These are phyloP conservation scores for Melanerpes formicivorus DNA, from an alignment of 2,113 vertebrate species.

Conservation along the genomic window DNA sequence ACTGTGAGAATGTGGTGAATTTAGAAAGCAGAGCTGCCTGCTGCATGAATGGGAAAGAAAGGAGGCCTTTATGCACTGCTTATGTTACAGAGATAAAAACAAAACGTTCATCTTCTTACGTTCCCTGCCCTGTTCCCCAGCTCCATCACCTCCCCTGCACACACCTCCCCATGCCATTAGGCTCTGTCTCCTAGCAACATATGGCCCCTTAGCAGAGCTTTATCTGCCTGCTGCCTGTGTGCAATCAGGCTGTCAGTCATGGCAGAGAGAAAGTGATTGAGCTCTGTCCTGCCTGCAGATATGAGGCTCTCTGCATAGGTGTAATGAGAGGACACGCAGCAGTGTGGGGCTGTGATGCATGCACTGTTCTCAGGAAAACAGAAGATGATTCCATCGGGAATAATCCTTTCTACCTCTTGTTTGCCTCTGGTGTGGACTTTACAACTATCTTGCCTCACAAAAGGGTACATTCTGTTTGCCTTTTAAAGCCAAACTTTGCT, in stretches of 20 bases:
- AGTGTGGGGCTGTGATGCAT: neutral
- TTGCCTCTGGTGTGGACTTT: neutral
- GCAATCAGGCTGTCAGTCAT: conserved; percentile 51
- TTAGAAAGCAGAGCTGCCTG: neutral
- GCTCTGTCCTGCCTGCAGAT: conserved; percentile 35
- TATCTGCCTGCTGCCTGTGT: conserved; percentile 28
- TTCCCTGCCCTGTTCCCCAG: neutral
- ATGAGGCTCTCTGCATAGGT: neutral
- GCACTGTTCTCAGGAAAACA: neutral
- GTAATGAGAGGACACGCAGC: neutral
- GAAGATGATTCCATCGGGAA: neutral
- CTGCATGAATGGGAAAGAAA: neutral
- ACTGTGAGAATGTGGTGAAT: fast-evolving
- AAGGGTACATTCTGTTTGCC: neutral
- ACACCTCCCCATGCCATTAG: conserved; percentile 45
- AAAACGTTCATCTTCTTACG: conserved; percentile 6
- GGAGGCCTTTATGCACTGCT: neutral
- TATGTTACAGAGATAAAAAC: conserved; percentile 18
- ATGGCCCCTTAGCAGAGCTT: conserved; percentile 30
- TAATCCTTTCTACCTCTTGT: neutral
- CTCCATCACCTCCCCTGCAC: conserved; percentile 15
- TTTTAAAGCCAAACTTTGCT: neutral
- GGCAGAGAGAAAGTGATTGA: conserved; percentile 42
- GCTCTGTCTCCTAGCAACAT: conserved; percentile 60
- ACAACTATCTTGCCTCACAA: neutral